Evolutionary conservation across 2,113 vertebrate genomes (phyloP).

Genomic region (Recurvirostra avosetta): DNA sequence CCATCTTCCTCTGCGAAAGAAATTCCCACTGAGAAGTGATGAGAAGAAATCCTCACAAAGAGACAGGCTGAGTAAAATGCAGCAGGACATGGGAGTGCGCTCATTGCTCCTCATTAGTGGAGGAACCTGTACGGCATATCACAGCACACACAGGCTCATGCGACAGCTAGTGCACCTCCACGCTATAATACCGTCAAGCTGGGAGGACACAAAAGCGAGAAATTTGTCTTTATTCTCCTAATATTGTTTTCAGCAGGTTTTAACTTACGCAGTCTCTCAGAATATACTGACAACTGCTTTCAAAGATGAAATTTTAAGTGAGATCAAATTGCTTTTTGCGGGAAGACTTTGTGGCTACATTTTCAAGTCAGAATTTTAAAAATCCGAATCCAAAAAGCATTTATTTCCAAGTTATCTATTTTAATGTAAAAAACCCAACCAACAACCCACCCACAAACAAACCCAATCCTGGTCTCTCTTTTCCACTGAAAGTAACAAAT

Average conservation of each 20-base stretch:
- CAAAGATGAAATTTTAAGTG: neutral
- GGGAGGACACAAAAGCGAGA: neutral
- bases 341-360: neutral
- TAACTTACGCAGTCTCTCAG: neutral
- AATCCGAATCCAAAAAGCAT: neutral
- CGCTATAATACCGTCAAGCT: neutral
- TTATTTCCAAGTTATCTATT: neutral
- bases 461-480: neutral
- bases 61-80: neutral
- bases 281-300: neutral
- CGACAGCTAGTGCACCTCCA: conserved; percentile 1
- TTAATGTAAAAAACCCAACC: neutral
- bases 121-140: neutral
- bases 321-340: neutral
- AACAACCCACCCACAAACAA: neutral
- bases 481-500: neutral
- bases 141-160: neutral
- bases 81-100: neutral
- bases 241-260: conserved; percentile 34
- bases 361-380: neutral
- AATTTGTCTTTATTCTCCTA: conserved; percentile 9
- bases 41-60: conserved; percentile 11
- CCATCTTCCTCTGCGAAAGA: neutral
- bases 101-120: conserved; percentile 38
- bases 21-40: neutral